Base-by-base conservation (phyloP, 2,888 invertebrate species). In the Drosophila neotestacea region DNA sequence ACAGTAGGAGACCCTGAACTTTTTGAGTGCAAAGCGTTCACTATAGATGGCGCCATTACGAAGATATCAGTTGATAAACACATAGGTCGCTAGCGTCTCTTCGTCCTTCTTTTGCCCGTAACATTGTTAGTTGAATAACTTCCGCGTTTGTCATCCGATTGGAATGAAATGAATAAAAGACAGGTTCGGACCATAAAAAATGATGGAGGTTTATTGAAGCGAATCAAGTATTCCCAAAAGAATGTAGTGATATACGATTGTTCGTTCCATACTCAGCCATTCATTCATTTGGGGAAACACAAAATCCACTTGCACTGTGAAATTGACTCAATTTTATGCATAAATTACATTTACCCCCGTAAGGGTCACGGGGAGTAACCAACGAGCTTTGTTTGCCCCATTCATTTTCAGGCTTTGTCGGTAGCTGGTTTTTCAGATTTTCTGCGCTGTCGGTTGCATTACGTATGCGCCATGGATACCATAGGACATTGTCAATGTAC, bases 401-500 rank as follows among this genome's bases (percentile, higher is more conserved):
- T 70, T 64, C 60, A 42, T 58, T 46, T 66, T 56, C 64, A 10
- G 80, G 50, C 32, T 27, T 34, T 32, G 46, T 47, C 28, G n/a
- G 41, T 52, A 16, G 28, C 54, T 55, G 48, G 42, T 60, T 60
- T 62, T 84, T 75, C 72, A 78, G 84, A 84, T 84, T 83, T 86
- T 77, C 65, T 60, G 78, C 81, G 28, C 74, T 86, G 87, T 71
- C 69, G 77, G 81, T 73, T 81, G 69, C 69, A 86, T 77, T 83
- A 87, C 68, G 85, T 85, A 87, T 79, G 39, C 74, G 71, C 68
- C 69, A 50, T 63, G 68, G 39, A 22, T 70, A 58, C 62, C 38
- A 42, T 11, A 16, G 56, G 41, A 59, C 52, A 52, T 47, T 73
- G 63, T 73, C 63, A 61, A 46, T 47, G 50, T 6, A 56, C 28